Evolutionary conservation across 2,888 invertebrate species (phyloP).

Genomic region (Pyrrhia umbra): DNA sequence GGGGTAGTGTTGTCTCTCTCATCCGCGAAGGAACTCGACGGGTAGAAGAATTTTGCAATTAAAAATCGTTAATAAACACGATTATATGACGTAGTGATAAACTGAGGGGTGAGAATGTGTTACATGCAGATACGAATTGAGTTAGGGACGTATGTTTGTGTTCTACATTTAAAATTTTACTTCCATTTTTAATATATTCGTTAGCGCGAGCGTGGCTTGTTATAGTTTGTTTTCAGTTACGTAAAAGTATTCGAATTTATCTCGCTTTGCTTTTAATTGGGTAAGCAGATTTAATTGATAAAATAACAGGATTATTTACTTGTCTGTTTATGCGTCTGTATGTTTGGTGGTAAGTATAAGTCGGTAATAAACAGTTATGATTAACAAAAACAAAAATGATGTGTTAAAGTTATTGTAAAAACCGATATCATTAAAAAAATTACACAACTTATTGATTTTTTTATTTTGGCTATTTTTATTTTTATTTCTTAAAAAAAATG

Average conservation of each 20-base stretch:
- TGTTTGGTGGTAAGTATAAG: not conserved
- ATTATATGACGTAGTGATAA: slow-evolving; percentile 62
- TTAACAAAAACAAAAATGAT: too few species aligned
- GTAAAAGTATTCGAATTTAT: not conserved
- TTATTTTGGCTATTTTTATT: too few species aligned
- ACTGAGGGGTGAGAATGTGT: slow-evolving; percentile 48
- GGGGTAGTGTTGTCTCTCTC: slow-evolving; percentile 57
- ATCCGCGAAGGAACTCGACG: slow-evolving; percentile 59
- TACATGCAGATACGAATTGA: slow-evolving; percentile 35
- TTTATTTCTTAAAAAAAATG: too few species aligned
- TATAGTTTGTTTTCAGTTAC: slow-evolving; percentile 22
- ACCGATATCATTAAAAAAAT: too few species aligned
- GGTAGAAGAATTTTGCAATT: slow-evolving; percentile 72
- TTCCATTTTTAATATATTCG: slow-evolving; percentile 14
- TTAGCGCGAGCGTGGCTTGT: slow-evolving; percentile 15
- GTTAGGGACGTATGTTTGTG: slow-evolving; percentile 3
- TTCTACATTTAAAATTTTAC: slow-evolving; percentile 17
- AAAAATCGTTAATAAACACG: slow-evolving; percentile 74
- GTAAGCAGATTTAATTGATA: not conserved
- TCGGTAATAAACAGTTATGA: too few species aligned
- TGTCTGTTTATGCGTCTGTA: not conserved
- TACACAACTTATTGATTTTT: too few species aligned
- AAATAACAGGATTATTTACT: not conserved
- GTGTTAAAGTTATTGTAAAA: too few species aligned
- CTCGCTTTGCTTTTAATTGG: not conserved